Evolutionary conservation across 2,888 invertebrate species (phyloP).

Genomic region (Celastrina argiolus): DNA sequence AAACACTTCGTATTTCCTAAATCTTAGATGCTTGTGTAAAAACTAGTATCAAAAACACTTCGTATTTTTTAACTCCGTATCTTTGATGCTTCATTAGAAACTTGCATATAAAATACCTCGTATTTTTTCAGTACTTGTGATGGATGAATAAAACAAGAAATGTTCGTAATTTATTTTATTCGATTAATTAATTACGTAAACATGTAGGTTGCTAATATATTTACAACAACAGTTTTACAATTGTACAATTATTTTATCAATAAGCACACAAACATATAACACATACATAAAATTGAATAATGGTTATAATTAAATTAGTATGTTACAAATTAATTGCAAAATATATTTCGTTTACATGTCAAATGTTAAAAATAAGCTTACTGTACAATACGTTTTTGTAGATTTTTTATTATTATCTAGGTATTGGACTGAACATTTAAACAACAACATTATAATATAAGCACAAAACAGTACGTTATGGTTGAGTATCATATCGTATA

Average conservation of each 20-base stretch:
- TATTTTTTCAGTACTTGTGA: too few species aligned
- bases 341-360: background rate
- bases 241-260: slow-evolving; percentile 20
- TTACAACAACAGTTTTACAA: slow-evolving; percentile 13
- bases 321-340: background rate
- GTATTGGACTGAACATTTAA: too few species aligned
- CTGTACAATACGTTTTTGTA: background rate
- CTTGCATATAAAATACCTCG: too few species aligned
- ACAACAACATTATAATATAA: too few species aligned
- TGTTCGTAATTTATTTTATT: background rate
- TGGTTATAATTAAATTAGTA: background rate
- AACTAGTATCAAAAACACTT: too few species aligned
- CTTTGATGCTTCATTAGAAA: too few species aligned
- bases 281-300: background rate
- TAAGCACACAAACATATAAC: background rate
- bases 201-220: background rate
- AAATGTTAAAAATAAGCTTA: background rate
- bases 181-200: slow-evolving; percentile 10
- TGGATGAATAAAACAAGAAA: background rate
- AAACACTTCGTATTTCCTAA: too few species aligned
- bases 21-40: too few species aligned
- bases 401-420: background rate
- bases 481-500: too few species aligned
- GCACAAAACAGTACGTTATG: too few species aligned
- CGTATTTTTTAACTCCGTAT: too few species aligned